Percentiles rank a stretch among this genome's conserved stretches.
These are phyloP conservation scores for Cyprinodon tularosa DNA, from an alignment of 2,113 vertebrate genomes.

Conservation along the genomic window DNA sequence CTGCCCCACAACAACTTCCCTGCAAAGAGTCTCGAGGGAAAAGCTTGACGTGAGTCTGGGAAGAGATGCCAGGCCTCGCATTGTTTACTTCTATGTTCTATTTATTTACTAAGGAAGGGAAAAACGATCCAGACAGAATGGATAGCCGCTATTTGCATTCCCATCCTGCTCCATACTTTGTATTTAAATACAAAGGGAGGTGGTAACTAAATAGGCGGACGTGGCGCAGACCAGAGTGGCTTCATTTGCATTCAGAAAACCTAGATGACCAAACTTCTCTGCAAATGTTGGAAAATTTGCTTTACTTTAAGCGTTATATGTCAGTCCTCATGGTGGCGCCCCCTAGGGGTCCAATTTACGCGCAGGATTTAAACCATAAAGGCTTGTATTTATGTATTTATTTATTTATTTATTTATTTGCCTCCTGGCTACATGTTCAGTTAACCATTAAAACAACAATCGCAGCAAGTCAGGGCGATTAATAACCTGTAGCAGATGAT, in stretches of 20 bases:
- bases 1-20: constrained; percentile 49
- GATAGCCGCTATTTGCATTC: constrained; percentile 21
- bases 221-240: not conserved
- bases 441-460: constrained; percentile 1
- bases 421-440: not conserved
- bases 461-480: not conserved
- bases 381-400: not conserved
- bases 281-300: not conserved
- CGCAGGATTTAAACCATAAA: not conserved
- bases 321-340: not conserved
- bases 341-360: not conserved
- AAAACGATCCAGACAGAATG: not conserved
- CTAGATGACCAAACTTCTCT: not conserved
- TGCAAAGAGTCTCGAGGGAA: constrained; percentile 61
- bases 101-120: too few relatives aligned
- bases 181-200: constrained; percentile 9
- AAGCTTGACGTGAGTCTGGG: constrained; percentile 66
- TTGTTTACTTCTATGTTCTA: not conserved
- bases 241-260: not conserved
- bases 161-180: not conserved
- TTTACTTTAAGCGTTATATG: not conserved
- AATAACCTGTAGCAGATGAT: not conserved
- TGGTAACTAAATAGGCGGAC: not conserved
- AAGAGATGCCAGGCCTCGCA: constrained; percentile 23
- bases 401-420: not conserved